These are phyloP conservation scores for Mirza zaza DNA, from an alignment of 2,113 vertebrate genomes.

Conservation along the genomic window DNA sequence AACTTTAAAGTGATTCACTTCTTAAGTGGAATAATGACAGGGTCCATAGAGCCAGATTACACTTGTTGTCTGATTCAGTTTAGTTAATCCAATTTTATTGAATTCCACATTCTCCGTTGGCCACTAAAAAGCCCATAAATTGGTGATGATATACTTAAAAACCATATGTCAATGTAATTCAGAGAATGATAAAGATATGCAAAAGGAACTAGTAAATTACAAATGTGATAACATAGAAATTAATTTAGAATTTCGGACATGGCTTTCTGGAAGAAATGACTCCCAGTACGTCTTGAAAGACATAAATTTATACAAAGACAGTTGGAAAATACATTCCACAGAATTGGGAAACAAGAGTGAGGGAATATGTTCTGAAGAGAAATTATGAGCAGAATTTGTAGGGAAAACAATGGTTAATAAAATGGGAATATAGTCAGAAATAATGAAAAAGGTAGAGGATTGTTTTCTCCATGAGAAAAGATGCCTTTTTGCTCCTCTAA, in stretches of 20 bases:
- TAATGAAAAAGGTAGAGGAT: not conserved
- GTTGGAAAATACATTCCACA: not conserved
- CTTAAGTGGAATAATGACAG: not conserved
- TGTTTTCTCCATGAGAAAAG: not conserved
- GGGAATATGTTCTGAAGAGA: accelerated
- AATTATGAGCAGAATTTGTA: not conserved
- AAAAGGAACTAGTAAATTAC: not conserved
- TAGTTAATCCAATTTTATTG: not conserved
- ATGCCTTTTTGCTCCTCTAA: not conserved
- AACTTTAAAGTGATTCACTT: not conserved
- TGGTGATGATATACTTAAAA: not conserved
- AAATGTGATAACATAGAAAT: not conserved
- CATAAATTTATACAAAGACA: not conserved
- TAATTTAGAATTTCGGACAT: not conserved
- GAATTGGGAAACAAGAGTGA: not conserved
- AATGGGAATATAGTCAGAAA: not conserved
- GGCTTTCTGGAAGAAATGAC: not conserved
- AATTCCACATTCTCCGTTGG: not conserved
- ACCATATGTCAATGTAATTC: not conserved
- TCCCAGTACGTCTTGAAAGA: not conserved
- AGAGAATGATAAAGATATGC: accelerated
- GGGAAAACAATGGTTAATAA: not conserved
- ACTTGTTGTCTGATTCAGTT: not conserved
- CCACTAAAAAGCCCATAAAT: not conserved
- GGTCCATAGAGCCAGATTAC: not conserved